Evolutionary conservation across 2,113 vertebrate genomes (phyloP), one percentile per base, ranked within the genome.

Genomic region (Entosphenus tridentatus): DNA sequence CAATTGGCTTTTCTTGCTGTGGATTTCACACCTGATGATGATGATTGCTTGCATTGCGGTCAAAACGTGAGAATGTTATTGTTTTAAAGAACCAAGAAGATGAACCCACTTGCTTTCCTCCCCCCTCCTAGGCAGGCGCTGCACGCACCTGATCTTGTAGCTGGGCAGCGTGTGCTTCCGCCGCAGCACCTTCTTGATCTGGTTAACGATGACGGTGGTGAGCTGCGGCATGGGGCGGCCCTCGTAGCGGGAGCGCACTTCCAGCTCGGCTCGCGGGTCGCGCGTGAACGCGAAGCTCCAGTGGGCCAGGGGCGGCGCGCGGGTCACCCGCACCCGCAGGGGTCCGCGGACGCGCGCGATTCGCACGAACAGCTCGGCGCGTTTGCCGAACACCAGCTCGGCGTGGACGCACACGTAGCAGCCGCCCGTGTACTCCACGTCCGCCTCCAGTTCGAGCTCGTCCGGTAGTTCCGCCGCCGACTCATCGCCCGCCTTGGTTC

Each of bases 141-240:
- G 39, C 8, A 65, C 62, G 68, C 80, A 96, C 93, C 93, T 89
- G 82, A 98, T 96, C 73, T 96, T 98, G 78, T 98, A 98, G 78
- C 83, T 92, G 39, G 93, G 93, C 0, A 97, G 73, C 1, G 92
- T 98, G 82, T 97, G 92, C 69, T 93, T 97, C 80, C 82, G 89
- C 73, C 87, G 89, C 80, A 98, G 89, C 68, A 90, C 81, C 72
- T 90, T 81, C 76, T 95, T 96, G 73, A 97, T 85, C 77, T 98
- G 93, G 79, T 89, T 96, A 62, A 95, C 87, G 67, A 98, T 98
- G 81, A 98, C 91, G 77, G 92, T 93, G 58, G 92, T 95, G 76
- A 98, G 89, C 77, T 96, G 91, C 1, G 92, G 86, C 79, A 98
- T 79, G 2, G 93, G 88, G 71, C 89, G 81, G 3, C 93, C 92